Percentiles rank a stretch among this genome's conserved stretches.
Evolutionary conservation across 2,113 vertebrate species (phyloP).

Genomic region (Dryoscopus gambensis): DNA sequence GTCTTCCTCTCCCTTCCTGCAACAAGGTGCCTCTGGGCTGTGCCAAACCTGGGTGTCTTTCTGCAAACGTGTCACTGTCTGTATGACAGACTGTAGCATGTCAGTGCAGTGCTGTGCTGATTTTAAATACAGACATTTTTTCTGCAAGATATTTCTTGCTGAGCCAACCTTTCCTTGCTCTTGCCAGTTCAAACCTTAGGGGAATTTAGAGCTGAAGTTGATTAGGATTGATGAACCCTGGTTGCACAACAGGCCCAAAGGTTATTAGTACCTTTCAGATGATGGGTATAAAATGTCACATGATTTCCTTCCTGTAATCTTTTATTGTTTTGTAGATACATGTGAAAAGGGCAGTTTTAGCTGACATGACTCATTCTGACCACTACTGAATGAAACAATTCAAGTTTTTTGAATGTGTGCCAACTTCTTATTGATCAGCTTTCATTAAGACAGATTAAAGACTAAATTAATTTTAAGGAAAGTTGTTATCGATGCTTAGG

Average conservation of each 20-base stretch:
- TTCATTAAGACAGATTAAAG: neutral
- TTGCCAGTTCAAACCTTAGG: neutral
- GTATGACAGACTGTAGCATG: neutral
- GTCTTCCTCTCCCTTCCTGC: neutral
- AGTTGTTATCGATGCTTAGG: neutral
- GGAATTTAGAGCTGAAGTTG: neutral
- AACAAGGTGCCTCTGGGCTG: neutral
- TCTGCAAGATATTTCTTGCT: neutral
- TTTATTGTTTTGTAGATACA: neutral
- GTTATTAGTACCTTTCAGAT: slow-evolving; percentile 38
- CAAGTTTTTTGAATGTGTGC: neutral
- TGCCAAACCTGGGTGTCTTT: neutral
- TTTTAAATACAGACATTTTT: neutral
- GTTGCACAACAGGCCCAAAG: neutral
- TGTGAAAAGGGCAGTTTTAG: slow-evolving; percentile 6
- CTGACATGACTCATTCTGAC: neutral
- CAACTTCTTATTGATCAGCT: neutral
- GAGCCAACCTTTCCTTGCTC: neutral
- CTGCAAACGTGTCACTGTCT: neutral
- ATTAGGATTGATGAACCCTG: slow-evolving; percentile 15
- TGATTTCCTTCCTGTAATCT: neutral
- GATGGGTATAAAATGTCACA: neutral
- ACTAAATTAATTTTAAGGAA: neutral
- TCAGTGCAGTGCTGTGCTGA: neutral
- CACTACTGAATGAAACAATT: neutral